phyloP scores from a whole-genome alignment of 2,888 invertebrate species.

The Drosophila emarginata region DNA sequence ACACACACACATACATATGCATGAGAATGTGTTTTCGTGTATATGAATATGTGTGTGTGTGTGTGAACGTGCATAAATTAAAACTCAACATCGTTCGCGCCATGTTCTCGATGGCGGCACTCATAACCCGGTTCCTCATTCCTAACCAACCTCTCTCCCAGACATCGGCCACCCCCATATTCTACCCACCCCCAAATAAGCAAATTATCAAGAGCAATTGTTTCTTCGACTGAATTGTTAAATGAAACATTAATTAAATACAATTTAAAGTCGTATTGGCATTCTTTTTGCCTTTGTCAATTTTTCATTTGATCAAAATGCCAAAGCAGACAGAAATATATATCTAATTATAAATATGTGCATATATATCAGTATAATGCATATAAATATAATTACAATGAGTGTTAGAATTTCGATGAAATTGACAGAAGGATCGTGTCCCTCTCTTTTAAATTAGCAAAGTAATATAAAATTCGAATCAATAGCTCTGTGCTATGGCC shows the following conservation, averaged over 20 bases:
- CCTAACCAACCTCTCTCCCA: neutral
- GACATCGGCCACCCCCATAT: neutral
- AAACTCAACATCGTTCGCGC: constrained; percentile 49
- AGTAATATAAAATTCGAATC: too few relatives aligned
- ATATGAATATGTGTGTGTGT: constrained; percentile 39
- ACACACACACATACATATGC: neutral
- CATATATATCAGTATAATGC: neutral
- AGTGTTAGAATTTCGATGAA: too few relatives aligned
- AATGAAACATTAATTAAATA: constrained; percentile 44
- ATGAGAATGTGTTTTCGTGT: neutral
- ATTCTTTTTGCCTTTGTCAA: constrained; percentile 4
- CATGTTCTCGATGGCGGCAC: constrained; percentile 56
- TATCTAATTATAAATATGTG: neutral
- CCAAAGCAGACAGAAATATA: neutral
- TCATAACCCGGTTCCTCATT: constrained; percentile 41
- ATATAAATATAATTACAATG: too few relatives aligned
- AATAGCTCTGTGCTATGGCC: too few relatives aligned
- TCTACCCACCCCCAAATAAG: neutral
- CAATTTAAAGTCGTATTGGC: constrained; percentile 25
- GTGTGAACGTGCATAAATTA: constrained; percentile 64
- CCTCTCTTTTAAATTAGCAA: too few relatives aligned
- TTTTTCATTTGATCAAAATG: neutral
- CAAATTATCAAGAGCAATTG: constrained; percentile 56
- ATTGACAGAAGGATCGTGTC: too few relatives aligned
- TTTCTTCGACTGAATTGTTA: constrained; percentile 47